Conservation (phyloP, 2,888 invertebrate species). For the Thyatira batis region DNA sequence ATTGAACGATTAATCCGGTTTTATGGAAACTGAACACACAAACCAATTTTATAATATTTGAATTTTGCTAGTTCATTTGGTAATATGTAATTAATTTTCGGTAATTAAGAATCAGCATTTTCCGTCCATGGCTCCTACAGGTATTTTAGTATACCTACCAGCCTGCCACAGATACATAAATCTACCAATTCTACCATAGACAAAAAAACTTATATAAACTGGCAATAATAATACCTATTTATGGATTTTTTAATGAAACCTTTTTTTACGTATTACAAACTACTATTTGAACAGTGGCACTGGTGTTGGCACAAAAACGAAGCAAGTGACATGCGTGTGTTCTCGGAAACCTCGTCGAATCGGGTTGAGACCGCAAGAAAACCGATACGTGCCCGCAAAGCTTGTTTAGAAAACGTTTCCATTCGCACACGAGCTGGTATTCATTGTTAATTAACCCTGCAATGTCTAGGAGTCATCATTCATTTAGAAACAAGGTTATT, state of each 20-base stretch:
- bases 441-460: constrained; percentile 1
- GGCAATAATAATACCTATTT: not conserved
- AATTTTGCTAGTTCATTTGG: no score
- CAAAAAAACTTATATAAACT: not conserved
- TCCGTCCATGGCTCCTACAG: no score
- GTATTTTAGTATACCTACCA: no score
- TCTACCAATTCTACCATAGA: not conserved
- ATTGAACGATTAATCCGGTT: not conserved
- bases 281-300: not conserved
- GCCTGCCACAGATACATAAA: no score
- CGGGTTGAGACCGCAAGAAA: constrained; percentile 47
- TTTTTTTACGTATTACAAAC: not conserved
- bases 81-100: no score
- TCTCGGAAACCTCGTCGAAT: constrained; percentile 45
- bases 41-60: no score
- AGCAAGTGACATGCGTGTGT: constrained; percentile 28
- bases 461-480: constrained; percentile 10
- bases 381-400: constrained; percentile 49
- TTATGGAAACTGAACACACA: not conserved
- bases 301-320: constrained; percentile 22
- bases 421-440: constrained; percentile 16
- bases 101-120: no score
- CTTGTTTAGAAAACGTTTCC: constrained; percentile 34
- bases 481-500: not conserved
- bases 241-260: constrained; percentile 1